Base-by-base conservation (phyloP, 2,888 invertebrate genomes). In the Platynereis dumerilii region DNA sequence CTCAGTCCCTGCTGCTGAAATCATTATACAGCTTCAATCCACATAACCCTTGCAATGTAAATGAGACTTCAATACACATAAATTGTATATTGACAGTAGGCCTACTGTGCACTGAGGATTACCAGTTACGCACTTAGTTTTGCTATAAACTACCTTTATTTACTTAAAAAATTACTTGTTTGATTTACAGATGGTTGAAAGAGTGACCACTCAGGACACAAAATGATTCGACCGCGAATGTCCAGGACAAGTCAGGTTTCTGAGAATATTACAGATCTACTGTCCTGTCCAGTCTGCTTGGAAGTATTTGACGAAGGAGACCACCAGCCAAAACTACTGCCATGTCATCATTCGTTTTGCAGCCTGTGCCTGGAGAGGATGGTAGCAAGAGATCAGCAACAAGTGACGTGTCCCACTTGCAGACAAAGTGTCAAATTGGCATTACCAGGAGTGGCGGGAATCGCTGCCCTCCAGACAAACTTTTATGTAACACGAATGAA, bases 301-400 rank as follows among this genome's bases (percentile, higher is more conserved):
- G 69, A 70, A n/a, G 39, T 56, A 0, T 70, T 65, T 55, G 70
- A 69, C 39, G 67, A 67, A n/a, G 48, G 44, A 17, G 56, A 54
- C 20, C 66, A 45, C 28, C 69, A 63, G 42, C 69, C 70, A 17
- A 70, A 70, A 54, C 64, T 70, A 12, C 59, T 70, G 12, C 60
- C 64, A 12, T 70, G 70, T 54, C 70, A 70, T 57, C 70, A 70
- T 48, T 62, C 70, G 20, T 68, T 66, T 61, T 70, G 70, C 42
- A 58, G 55, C 54, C 29, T 53, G 22, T 70, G 70, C 42, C 59
- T 70, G 27, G 54, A 56, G 15, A 27, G 59, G 1, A 34, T 70
- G 17, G 42, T 56, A 26, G 39, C 26, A 24, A 42, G 34, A 1
- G 28, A 58, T 26, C 24, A 20, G n/a, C 42, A 42, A 39, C 39